Conservation (phyloP, 2,113 vertebrate species). For the Eidolon helvum region DNA sequence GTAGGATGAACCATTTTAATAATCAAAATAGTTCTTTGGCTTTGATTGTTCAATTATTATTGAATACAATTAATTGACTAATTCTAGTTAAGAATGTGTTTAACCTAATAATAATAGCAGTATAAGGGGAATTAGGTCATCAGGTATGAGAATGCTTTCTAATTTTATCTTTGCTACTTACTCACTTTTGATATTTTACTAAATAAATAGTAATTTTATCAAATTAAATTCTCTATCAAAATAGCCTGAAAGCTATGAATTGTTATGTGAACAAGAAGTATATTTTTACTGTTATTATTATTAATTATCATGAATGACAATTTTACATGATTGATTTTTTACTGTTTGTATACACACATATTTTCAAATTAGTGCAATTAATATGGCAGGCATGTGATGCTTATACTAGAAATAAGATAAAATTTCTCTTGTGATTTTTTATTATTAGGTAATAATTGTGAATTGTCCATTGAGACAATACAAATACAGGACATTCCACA, state of each 20-base stretch:
- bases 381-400: background rate
- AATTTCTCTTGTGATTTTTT: background rate
- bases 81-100: background rate
- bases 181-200: background rate
- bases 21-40: background rate
- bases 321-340: background rate
- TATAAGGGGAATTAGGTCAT: background rate
- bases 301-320: background rate
- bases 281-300: background rate
- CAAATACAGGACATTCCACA: background rate
- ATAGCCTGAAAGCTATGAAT: background rate
- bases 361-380: background rate
- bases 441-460: background rate
- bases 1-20: background rate
- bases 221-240: background rate
- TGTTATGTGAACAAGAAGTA: background rate
- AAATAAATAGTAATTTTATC: background rate
- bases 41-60: background rate
- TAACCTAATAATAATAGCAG: background rate
- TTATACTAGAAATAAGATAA: background rate
- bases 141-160: background rate
- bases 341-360: background rate
- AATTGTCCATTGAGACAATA: background rate
- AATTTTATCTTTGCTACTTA: background rate
- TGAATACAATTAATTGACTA: background rate